Base-by-base conservation (phyloP, 2,888 invertebrate species). In the Drosophila lutescens region DNA sequence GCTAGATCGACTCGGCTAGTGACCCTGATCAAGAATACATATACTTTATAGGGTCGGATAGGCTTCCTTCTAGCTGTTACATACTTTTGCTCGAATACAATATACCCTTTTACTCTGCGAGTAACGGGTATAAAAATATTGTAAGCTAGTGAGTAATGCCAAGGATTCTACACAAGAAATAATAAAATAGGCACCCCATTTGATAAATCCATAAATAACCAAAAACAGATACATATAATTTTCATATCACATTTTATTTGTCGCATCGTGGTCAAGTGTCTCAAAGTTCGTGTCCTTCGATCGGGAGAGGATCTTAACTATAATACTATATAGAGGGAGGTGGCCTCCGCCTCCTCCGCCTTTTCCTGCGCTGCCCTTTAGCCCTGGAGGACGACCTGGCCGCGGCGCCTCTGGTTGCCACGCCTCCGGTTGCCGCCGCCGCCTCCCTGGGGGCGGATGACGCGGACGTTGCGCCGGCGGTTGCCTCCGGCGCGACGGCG, bases 241-340 rank as follows among this genome's bases (percentile, higher is more conserved):
- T 75, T 75, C 55, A 79, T 79, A 80, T 85, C 80, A 79, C 86
- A 82, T 80, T 69, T 72, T 74, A 66, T 65, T 80, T 71, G 60
- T 75, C 70, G 57, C 66, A 76, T 82, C 76, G 71, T 66, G 32
- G 46, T 74, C 78, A 75, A 72, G 40, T 59, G 34, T 20, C 20
- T 60, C 68, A 51, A 53, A 56, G 43, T 57, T 61, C 54, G 47
- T 40, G 74, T 70, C 58, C 32, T 49, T 30, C 30, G 58, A 67
- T 54, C 34, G 56, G 43, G 30, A 36, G 47, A 41, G 59, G 67
- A 49, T 68, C 79, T 82, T 79, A 83, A 79, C 79, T 89, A 89
- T 89, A 89, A 89, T 89, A 89, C 89, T 89, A 80, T 50, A 54
- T 51, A 55, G 58, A 61, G 46, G 36, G 41, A 36, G 26, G n/a